Conservation (phyloP, 92 coral and sea anemone species). For the Parazoanthus darwini region DNA sequence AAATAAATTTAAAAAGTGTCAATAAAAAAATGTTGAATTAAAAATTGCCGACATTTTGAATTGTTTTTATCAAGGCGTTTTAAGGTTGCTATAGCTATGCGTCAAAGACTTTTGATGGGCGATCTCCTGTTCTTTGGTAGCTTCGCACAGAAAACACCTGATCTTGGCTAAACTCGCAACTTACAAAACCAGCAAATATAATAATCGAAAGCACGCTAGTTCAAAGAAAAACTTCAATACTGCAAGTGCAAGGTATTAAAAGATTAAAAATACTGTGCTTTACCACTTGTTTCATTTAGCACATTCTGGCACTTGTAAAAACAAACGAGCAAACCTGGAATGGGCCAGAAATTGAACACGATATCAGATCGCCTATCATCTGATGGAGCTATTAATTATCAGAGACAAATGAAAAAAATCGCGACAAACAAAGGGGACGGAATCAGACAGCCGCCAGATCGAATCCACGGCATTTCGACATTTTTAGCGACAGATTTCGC, state of each 20-base stretch:
- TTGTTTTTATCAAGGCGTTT: not conserved
- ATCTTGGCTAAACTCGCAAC: not conserved
- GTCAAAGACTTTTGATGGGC: not conserved
- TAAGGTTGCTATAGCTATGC: not conserved
- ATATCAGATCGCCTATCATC: not conserved
- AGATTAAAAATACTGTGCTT: not conserved
- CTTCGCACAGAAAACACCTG: not conserved
- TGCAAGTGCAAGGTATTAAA: not conserved
- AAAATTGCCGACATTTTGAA: too few relatives aligned
- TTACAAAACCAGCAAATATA: not conserved
- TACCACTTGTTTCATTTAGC: not conserved
- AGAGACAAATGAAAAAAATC: not conserved
- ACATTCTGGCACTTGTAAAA: not conserved
- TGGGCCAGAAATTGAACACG: not conserved
- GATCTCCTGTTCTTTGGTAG: not conserved
- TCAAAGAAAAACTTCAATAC: not conserved
- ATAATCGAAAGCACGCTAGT: not conserved
- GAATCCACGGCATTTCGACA: not conserved
- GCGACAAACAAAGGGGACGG: slow-evolving; percentile 9
- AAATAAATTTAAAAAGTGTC: too few relatives aligned
- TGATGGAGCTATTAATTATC: not conserved
- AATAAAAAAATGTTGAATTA: too few relatives aligned
- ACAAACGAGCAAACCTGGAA: not conserved
- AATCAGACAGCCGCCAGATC: not conserved
- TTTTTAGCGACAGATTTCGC: not conserved